Percentiles rank a stretch among this genome's conserved stretches.
These are phyloP conservation scores for Eristalis pertinax DNA, from an alignment of 2,888 invertebrate species.

Conservation along the genomic window DNA sequence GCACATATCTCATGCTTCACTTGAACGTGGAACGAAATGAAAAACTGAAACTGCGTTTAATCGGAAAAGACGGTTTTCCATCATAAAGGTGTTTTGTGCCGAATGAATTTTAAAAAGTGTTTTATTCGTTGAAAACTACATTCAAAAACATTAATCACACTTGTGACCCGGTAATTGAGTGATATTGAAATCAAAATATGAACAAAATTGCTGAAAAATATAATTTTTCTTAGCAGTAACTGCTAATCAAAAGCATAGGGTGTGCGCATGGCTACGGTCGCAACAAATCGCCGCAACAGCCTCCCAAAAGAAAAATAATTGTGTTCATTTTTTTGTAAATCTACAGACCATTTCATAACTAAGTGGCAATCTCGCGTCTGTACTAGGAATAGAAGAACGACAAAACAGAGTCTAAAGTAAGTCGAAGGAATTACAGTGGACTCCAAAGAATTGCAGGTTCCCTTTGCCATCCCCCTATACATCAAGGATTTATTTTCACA, in stretches of 20 bases:
- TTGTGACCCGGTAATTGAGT: background rate
- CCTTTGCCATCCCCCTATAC: background rate
- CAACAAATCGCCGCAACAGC: slow-evolving; percentile 70
- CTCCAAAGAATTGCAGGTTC: background rate
- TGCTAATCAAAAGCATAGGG: slow-evolving; percentile 20
- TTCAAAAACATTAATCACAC: background rate
- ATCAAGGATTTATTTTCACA: slow-evolving; percentile 11
- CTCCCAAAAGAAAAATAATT: slow-evolving; percentile 37
- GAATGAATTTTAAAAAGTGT: slow-evolving; percentile 20
- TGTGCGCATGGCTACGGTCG: slow-evolving; percentile 69
- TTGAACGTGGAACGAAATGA: slow-evolving; percentile 25
- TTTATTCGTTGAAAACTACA: background rate
- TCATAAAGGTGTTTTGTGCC: slow-evolving; percentile 29
- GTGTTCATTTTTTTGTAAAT: slow-evolving; percentile 32
- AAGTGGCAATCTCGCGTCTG: background rate
- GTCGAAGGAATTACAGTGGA: background rate
- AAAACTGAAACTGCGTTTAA: slow-evolving; percentile 52
- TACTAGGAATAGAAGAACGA: background rate
- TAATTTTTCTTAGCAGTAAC: slow-evolving; percentile 3
- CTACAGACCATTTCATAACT: slow-evolving; percentile 24
- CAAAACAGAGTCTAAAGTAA: background rate
- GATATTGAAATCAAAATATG: background rate
- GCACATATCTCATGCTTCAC: slow-evolving; percentile 20
- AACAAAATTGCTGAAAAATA: background rate
- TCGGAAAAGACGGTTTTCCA: slow-evolving; percentile 31